Conservation (phyloP, 2,888 invertebrate species). For the Lottia scabra region DNA sequence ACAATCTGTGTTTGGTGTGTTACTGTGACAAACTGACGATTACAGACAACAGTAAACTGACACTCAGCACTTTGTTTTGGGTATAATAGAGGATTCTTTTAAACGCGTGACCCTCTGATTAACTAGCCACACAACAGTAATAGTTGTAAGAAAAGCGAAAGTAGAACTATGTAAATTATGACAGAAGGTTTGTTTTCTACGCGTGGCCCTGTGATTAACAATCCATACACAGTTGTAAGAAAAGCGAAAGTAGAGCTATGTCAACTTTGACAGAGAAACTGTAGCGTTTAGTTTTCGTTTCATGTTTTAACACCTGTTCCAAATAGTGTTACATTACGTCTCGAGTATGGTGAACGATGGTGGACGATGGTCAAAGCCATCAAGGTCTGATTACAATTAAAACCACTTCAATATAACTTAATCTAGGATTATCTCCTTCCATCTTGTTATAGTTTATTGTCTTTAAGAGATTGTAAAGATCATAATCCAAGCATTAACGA, state of each 20-base stretch:
- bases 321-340: background rate
- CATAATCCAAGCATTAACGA: too few relatives aligned
- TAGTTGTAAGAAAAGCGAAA: background rate
- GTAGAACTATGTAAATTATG: background rate
- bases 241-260: background rate
- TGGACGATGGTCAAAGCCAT: background rate
- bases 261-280: background rate
- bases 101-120: background rate
- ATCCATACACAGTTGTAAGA: background rate
- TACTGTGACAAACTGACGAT: background rate
- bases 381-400: background rate
- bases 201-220: background rate
- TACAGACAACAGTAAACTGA: conserved; percentile 4
- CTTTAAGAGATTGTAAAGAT: too few relatives aligned
- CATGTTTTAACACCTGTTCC: background rate
- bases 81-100: background rate
- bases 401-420: background rate
- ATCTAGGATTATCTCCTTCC: too few relatives aligned
- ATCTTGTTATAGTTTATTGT: too few relatives aligned
- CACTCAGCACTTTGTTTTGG: background rate
- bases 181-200: background rate
- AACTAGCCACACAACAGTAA: background rate
- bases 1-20: background rate
- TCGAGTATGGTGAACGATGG: background rate
- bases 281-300: too few relatives aligned